Conservation (phyloP, 2,797 vertebrate genomes). For the Melanotaenia boesemani region DNA sequence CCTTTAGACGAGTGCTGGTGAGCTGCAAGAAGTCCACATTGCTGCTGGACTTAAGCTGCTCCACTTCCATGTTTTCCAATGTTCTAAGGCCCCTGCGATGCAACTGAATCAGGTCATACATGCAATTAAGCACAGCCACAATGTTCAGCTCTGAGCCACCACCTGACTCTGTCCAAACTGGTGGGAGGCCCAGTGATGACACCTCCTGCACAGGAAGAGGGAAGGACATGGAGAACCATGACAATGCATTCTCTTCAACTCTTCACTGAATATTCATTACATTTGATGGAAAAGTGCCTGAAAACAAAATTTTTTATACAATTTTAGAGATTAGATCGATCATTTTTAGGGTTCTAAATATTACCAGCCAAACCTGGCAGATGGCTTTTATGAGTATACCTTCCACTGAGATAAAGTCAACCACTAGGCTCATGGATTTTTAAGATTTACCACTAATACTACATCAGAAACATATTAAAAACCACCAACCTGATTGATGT, state of each 20-base stretch:
- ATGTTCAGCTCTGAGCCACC: conserved; percentile 81
- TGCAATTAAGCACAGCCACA: conserved; percentile 89
- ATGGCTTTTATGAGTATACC: not conserved
- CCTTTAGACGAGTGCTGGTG: conserved; percentile 89
- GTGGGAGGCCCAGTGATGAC: conserved; percentile 89
- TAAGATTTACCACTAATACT: not conserved
- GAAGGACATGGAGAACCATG: not conserved
- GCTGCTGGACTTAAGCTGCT: conserved; percentile 90
- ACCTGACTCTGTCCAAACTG: conserved; percentile 83
- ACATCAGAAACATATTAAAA: not conserved
- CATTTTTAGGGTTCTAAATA: not conserved
- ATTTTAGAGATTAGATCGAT: not conserved
- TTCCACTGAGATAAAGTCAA: not conserved
- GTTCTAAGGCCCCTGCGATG: conserved; percentile 87
- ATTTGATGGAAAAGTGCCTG: not conserved
- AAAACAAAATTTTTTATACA: not conserved
- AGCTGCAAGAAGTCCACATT: conserved; percentile 89
- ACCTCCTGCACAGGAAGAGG: conserved; percentile 84
- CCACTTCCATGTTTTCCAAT: conserved; percentile 91
- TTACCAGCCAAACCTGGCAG: not conserved
- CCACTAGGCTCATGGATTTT: not conserved
- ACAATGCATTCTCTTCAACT: not conserved
- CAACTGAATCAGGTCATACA: conserved; percentile 92
- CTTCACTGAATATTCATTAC: not conserved
- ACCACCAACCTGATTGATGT: conserved; percentile 89